phyloP scores from a whole-genome alignment of 2,113 vertebrate genomes.

The Xenopus tropicalis region UCB_Xtro_10.0 CM004443.2:194984501-194985000 shows the following conservation, averaged over 20 bases:
- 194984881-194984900: conserved; percentile 39
- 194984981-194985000: conserved; percentile 45
- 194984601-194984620: conserved; percentile 76
- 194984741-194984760: too few relatives aligned
- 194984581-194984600: conserved; percentile 57
- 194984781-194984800: too few relatives aligned
- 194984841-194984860: neutral
- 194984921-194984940: conserved; percentile 33
- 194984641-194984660: conserved; percentile 50
- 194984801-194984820: too few relatives aligned
- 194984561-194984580: conserved; percentile 66
- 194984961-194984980: conserved; percentile 43
- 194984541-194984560: conserved; percentile 76
- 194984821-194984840: neutral
- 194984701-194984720: too few relatives aligned
- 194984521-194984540: conserved; percentile 50
- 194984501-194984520: conserved; percentile 66
- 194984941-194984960: conserved; percentile 37
- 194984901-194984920: conserved; percentile 45
- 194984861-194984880: neutral
- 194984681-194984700: neutral
- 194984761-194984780: too few relatives aligned
- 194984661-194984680: conserved; percentile 32
- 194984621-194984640: conserved; percentile 75
- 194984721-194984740: too few relatives aligned